Base-by-base conservation (phyloP, 2,888 invertebrate species). In the Cheilosia vulpina region DNA sequence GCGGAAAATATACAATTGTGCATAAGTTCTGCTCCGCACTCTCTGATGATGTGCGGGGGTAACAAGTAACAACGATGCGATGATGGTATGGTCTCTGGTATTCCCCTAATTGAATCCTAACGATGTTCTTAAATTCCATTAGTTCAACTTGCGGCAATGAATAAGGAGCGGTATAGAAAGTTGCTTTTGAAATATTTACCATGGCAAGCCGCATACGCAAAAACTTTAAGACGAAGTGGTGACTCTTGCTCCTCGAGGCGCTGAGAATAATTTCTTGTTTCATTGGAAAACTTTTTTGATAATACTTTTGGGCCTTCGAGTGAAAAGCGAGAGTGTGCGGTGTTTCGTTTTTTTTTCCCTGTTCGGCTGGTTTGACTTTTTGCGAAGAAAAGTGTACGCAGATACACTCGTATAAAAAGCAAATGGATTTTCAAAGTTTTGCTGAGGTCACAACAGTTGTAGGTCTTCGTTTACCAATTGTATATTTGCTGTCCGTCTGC, bases 241-340 rank as follows among this genome's bases (percentile, higher is more conserved):
- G 78, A 69, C 52, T 69, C 19, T 69, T 62, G 78, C 63, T 62
- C 71, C 71, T 55, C 19, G 38, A 34, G 53, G 78, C 63, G 2
- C 31, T 17, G 41, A 53, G 69, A 72, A 72, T 63, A 79, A 72
- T 52, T 55, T 73, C 65, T 58, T 60, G 57, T 80, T 80, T 75
- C 80, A 75, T 80, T 73, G 80, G 66, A 80, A 80, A 80, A 80
- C 60, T 80, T 80, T 75, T 66, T 73, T 72, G 62, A 72, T 78
- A 63, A 72, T 80, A 66, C 66, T 66, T 38, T 38, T 75, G 24
- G 17, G 45, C 58, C 65, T 60, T 75, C 38, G 24, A 62, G 38
- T 50, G 21, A 34, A 77, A 80, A 80, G 66, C 9, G 73, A 80
- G 68, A 73, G 80, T 80, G 66, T 58, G n/a, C 11, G 34, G 11